Percentiles rank a stretch among this genome's conserved stretches.
These are phyloP conservation scores for Lumbricus terrestris DNA, from an alignment of 2,888 invertebrate species.

Conservation along the genomic window DNA sequence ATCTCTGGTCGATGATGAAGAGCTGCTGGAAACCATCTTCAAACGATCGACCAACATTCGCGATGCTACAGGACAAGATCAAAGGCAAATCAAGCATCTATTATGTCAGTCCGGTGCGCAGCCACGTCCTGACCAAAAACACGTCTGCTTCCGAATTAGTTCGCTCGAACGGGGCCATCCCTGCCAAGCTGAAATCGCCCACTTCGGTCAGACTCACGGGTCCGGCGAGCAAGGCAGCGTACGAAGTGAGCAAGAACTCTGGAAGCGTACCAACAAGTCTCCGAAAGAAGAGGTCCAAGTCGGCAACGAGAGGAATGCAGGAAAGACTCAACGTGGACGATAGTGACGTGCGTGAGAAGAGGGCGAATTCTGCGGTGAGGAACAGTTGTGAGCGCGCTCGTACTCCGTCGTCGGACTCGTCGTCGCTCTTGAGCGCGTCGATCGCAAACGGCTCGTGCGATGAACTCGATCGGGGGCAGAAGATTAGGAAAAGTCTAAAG, in stretches of 20 bases:
- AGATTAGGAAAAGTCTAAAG: conserved; percentile 19
- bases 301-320: conserved; percentile 10
- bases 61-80: conserved; percentile 38
- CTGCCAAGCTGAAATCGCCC: background rate
- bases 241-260: background rate
- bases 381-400: background rate
- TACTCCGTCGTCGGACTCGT: conserved; percentile 23
- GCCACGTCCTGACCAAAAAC: background rate
- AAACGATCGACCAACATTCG: conserved; percentile 37
- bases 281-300: background rate
- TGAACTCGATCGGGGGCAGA: conserved; percentile 18
- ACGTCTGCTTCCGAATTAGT: background rate
- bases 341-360: background rate
- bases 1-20: conserved; percentile 39
- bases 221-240: background rate
- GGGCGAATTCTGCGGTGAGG: background rate
- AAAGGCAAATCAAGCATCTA: conserved; percentile 42
- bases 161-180: background rate
- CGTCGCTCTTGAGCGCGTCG: conserved; percentile 14
- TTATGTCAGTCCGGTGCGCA: conserved; percentile 29
- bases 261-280: background rate
- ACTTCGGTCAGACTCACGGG: background rate
- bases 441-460: background rate
- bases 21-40: conserved; percentile 38
- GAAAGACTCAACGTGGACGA: background rate